phyloP scores from a whole-genome alignment of 2,888 invertebrate species.

The Mycogona germanica region DNA sequence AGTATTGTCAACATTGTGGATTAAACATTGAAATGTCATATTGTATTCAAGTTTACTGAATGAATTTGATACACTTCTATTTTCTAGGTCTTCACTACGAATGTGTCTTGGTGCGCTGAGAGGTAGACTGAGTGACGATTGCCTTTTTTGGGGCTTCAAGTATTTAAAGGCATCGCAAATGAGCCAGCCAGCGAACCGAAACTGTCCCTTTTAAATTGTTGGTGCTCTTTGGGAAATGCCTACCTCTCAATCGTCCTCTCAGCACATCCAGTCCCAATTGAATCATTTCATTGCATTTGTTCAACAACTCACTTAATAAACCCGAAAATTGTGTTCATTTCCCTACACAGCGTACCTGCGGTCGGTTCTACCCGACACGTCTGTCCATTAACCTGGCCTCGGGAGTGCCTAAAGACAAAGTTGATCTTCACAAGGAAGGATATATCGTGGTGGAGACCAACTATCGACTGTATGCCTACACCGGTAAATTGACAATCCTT shows the following conservation, averaged over 20 bases:
- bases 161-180: too few relatives aligned
- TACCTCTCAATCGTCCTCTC: too few relatives aligned
- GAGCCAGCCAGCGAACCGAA: too few relatives aligned
- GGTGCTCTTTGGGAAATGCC: too few relatives aligned
- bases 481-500: too few relatives aligned
- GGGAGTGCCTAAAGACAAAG: slow-evolving; percentile 37
- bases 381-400: slow-evolving; percentile 74
- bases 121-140: too few relatives aligned
- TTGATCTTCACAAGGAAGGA: slow-evolving; percentile 39
- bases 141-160: too few relatives aligned
- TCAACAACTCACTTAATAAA: neutral
- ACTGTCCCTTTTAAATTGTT: too few relatives aligned
- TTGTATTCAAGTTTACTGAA: neutral
- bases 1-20: slow-evolving; percentile 11
- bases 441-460: slow-evolving; percentile 95
- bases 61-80: neutral
- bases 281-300: too few relatives aligned
- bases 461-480: slow-evolving; percentile 90
- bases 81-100: too few relatives aligned
- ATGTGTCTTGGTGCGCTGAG: too few relatives aligned
- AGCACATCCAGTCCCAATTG: too few relatives aligned
- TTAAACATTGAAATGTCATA: neutral
- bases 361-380: slow-evolving; percentile 88
- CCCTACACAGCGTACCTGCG: slow-evolving; percentile 62
- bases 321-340: neutral